Conservation (phyloP, 2,797 vertebrate species). For the Lates japonicus region DNA sequence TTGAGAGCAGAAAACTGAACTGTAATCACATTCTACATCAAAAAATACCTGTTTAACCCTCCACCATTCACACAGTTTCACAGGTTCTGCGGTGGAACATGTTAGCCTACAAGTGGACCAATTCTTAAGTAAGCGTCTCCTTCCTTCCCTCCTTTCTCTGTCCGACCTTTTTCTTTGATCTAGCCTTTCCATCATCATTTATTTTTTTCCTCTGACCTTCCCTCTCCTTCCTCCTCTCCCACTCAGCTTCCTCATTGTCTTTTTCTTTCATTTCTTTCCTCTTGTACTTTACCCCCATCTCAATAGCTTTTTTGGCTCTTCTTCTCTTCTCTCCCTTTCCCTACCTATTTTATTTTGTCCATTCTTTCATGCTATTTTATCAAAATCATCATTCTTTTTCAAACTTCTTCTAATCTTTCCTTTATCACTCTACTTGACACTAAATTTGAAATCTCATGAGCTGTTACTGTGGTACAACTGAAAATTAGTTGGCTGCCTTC, state of each 20-base stretch:
- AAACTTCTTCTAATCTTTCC: background rate
- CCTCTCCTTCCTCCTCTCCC: conserved; percentile 32
- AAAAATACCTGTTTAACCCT: conserved; percentile 3
- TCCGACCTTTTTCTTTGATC: conserved; percentile 62
- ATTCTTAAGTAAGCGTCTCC: conserved; percentile 21
- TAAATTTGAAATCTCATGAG: conserved; percentile 46
- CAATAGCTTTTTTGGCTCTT: conserved; percentile 1
- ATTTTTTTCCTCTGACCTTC: conserved; percentile 63
- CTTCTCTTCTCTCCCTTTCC: background rate
- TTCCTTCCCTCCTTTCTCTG: conserved; percentile 21
- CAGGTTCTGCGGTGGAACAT: conserved; percentile 10
- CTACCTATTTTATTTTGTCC: background rate
- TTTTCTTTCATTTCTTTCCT: conserved; percentile 50
- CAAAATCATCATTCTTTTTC: conserved; percentile 19
- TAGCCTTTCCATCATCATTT: conserved; percentile 54
- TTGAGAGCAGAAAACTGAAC: conserved; percentile 8
- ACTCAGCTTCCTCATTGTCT: conserved; percentile 49
- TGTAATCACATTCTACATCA: conserved; percentile 7
- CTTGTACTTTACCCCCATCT: conserved; percentile 62
- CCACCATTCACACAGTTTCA: background rate
- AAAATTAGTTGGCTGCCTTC: conserved; percentile 41
- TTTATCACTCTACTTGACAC: conserved; percentile 4
- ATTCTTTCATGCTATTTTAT: background rate
- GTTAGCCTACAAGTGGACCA: conserved; percentile 20
- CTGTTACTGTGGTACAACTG: background rate